Evolutionary conservation across 2,888 invertebrate species (phyloP), one percentile per base, ranked within the genome.

Genomic region (Phanerotoma sp.): DNA sequence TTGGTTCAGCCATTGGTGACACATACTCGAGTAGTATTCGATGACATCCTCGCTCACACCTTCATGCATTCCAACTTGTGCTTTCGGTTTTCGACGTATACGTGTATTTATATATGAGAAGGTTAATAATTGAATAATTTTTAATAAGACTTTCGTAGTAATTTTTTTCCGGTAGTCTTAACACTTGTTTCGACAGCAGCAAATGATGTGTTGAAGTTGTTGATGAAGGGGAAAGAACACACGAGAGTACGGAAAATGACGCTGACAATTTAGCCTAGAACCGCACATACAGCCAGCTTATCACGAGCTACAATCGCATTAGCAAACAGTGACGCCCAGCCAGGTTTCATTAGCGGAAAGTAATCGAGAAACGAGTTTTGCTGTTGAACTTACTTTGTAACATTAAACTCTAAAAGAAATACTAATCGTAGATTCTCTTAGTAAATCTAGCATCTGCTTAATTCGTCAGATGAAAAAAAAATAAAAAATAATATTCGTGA

Each of bases 281-380:
- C 21, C 28, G 30, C 21, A 28, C 30, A 30, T 18, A 32, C 28
- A 2, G 40, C 25, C 38, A 10, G 21, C 45, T 55, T 55, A 55
- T 55, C 55, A 22, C 21, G 40, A 44, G 50, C 66, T 70, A 66
- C 70, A 69, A 72, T 74, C 73, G 67, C 74, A 74, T 72, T 72
- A 73, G 69, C 69, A 67, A 70, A 72, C 73, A 69, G 69, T 69
- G 70, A 70, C 72, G 70, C 71, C 72, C 68, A 66, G 66, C 63
- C 56, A 62, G 67, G 65, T 70, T 75, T 74, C 73, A 73, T 75
- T 75, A 74, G 71, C 68, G 73, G 71, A 71, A 72, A 73, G 73
- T 75, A 69, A 65, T 61, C 62, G 65, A 42, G 33, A 45, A 49
- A 44, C 45, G 50, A 44, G 25, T 45, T 48, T 44, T 54, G n/a